phyloP scores from a whole-genome alignment of 2,888 invertebrate species.

The Acheta domesticus region DNA sequence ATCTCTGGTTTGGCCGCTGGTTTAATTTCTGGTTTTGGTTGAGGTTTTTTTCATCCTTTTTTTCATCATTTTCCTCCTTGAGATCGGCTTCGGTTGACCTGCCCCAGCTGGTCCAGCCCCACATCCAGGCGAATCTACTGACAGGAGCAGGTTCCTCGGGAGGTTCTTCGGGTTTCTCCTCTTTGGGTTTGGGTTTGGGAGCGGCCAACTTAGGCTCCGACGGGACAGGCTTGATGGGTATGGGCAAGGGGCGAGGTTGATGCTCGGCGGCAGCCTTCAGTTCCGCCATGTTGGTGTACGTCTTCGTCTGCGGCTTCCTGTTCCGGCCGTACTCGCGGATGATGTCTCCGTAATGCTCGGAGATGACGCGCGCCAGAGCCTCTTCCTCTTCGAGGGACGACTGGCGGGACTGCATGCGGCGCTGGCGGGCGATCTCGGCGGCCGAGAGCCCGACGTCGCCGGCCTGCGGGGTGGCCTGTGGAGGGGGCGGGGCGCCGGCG shows the following conservation, averaged over 20 bases:
- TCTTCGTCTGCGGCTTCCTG: constrained; percentile 51
- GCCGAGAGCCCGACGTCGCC: constrained; percentile 41
- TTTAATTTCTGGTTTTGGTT: background rate
- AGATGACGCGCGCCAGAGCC: constrained; percentile 66
- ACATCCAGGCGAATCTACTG: background rate
- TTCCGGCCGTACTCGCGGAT: constrained; percentile 70
- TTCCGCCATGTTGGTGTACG: constrained; percentile 60
- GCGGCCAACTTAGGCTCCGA: background rate
- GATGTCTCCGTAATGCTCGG: constrained; percentile 77
- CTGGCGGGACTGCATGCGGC: constrained; percentile 44
- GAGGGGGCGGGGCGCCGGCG: background rate
- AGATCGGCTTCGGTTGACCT: background rate
- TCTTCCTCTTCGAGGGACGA: constrained; percentile 46
- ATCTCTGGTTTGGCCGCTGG: background rate
- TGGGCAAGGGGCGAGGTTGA: background rate
- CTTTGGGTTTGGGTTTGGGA: background rate
- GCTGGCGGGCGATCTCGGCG: constrained; percentile 45
- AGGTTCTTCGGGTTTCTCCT: background rate
- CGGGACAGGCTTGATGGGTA: background rate
- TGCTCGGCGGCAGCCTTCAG: constrained; percentile 54
- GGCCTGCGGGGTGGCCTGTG: background rate
- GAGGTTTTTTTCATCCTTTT: background rate
- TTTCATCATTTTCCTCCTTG: too few relatives aligned
- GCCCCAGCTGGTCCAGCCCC: background rate
- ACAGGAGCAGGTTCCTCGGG: background rate